These are phyloP conservation scores for Pangasius macronema DNA, from an alignment of 2,797 vertebrate species.

Conservation along the genomic window DNA sequence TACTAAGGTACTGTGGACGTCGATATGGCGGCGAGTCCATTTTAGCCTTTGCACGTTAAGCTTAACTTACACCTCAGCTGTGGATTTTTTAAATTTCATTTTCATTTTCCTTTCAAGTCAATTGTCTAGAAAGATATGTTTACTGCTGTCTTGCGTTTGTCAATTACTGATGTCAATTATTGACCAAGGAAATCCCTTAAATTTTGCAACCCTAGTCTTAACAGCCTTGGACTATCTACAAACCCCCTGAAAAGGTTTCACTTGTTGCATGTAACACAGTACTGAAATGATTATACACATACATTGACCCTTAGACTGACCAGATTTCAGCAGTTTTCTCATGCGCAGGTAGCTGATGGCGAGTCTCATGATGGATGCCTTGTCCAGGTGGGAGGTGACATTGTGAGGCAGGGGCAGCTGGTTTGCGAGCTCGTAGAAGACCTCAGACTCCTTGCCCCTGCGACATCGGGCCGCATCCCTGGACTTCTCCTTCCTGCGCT, in stretches of 20 bases:
- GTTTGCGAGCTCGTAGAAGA: constrained; percentile 87
- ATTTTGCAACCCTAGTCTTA: background rate
- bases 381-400: constrained; percentile 86
- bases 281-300: background rate
- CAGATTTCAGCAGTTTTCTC: constrained; percentile 81
- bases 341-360: constrained; percentile 92
- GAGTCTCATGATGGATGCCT: constrained; percentile 93
- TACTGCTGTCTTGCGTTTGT: background rate
- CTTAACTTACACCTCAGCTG: background rate
- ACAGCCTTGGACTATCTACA: background rate
- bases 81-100: background rate
- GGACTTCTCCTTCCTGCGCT: constrained; percentile 68
- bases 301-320: constrained; percentile 62
- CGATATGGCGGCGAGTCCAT: background rate
- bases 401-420: constrained; percentile 89
- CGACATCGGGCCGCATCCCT: constrained; percentile 89
- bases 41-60: background rate
- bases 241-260: background rate
- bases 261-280: background rate
- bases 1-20: background rate
- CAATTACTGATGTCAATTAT: background rate
- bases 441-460: constrained; percentile 87
- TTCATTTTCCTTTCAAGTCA: background rate
- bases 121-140: background rate
- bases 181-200: background rate